Conservation (phyloP, 2,888 invertebrate genomes). For the Parascotia fuliginaria region DNA sequence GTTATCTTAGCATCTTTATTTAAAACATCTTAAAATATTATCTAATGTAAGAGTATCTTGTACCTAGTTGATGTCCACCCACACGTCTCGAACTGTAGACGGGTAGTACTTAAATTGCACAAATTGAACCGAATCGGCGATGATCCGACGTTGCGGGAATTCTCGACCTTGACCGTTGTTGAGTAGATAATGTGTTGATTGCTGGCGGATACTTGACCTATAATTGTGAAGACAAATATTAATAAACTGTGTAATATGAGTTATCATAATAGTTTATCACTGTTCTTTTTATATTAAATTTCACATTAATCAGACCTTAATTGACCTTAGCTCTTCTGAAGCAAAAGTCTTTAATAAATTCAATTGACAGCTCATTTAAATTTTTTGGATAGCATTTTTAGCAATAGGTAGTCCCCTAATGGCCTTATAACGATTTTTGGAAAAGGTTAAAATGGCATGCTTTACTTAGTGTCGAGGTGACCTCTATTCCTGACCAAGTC, state of each 20-base stretch:
- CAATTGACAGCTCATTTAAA: too few species aligned
- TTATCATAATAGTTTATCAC: not conserved
- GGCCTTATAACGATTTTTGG: too few species aligned
- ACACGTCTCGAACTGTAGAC: conserved; percentile 43
- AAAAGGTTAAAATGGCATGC: too few species aligned
- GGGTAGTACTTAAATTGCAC: conserved; percentile 54
- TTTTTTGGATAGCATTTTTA: too few species aligned
- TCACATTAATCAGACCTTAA: not conserved
- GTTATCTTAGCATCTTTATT: not conserved
- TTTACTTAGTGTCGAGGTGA: too few species aligned
- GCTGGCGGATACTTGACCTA: conserved; percentile 38
- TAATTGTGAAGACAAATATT: conserved; percentile 24
- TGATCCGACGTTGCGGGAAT: conserved; percentile 30
- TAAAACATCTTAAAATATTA: not conserved
- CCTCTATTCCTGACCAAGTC: too few species aligned
- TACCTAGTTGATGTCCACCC: conserved; percentile 26
- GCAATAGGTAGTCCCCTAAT: too few species aligned
- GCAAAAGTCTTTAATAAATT: too few species aligned
- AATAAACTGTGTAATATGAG: conserved; percentile 13
- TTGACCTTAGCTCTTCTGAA: too few species aligned
- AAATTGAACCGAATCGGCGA: conserved; percentile 47
- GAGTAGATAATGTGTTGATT: conserved; percentile 31
- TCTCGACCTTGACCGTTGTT: conserved; percentile 44
- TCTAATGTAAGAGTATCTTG: not conserved
- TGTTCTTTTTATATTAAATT: not conserved